A percentile compares a stretch with the other conserved stretches of the same genome.
These are phyloP conservation scores for Karalla daura DNA, from an alignment of 2,797 vertebrate genomes.

Conservation along the genomic window DNA sequence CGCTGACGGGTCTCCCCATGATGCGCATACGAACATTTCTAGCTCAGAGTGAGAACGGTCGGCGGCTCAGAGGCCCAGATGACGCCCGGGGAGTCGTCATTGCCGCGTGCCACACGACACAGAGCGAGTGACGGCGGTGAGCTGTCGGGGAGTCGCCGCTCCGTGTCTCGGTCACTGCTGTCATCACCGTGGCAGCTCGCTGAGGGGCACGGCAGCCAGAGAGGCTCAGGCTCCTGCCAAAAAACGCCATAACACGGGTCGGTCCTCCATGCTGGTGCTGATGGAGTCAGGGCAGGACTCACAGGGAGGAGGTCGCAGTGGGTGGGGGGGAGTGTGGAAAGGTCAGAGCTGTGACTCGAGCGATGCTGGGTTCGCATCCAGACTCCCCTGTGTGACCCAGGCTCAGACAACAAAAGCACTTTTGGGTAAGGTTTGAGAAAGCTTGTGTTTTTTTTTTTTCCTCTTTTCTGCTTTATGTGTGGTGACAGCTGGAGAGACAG, in stretches of 20 bases:
- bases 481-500: no score
- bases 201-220: conserved; percentile 8
- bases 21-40: neutral
- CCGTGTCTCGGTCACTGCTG: neutral
- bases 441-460: neutral
- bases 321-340: neutral
- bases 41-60: neutral
- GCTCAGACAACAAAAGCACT: neutral
- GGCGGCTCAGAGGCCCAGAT: neutral
- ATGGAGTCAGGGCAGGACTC: neutral
- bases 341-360: neutral
- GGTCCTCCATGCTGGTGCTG: neutral
- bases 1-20: no score
- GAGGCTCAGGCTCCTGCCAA: neutral
- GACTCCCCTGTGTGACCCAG: neutral
- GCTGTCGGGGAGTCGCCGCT: neutral
- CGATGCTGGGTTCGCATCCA: neutral
- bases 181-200: neutral
- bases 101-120: neutral
- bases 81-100: neutral
- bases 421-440: neutral
- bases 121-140: neutral
- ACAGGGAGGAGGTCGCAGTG: neutral
- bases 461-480: no score
- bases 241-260: neutral